Evolutionary conservation across 1,140 invertebrate genomes (phyloP).

Genomic region (Acromyrmex charruanus): DNA sequence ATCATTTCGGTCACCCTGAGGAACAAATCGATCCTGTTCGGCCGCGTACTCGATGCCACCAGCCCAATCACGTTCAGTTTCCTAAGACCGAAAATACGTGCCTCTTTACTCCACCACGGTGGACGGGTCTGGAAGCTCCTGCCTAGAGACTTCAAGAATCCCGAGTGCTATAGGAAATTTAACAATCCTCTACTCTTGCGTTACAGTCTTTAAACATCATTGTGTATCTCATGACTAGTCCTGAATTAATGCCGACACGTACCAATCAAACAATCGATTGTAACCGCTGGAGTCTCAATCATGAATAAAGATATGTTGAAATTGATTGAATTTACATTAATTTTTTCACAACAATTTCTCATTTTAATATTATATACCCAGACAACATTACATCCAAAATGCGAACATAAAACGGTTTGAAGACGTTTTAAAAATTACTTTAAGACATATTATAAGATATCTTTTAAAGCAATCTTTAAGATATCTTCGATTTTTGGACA

Average conservation of each 20-base stretch:
- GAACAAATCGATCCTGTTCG: slow-evolving; percentile 42
- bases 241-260: slow-evolving; percentile 22
- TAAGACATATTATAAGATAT: no score
- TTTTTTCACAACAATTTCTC: not conserved
- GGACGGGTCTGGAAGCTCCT: slow-evolving; percentile 52
- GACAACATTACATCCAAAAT: no score
- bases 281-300: not conserved
- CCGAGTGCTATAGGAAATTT: not conserved
- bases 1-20: slow-evolving; percentile 58
- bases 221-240: slow-evolving; percentile 21
- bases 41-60: slow-evolving; percentile 46
- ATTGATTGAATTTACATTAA: not conserved
- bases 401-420: no score
- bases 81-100: slow-evolving; percentile 9
- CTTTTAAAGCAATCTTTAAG: no score
- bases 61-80: slow-evolving; percentile 67
- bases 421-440: no score
- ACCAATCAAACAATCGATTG: not conserved
- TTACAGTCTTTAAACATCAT: not conserved
- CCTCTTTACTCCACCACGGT: not conserved
- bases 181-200: slow-evolving; percentile 20
- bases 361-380: not conserved
- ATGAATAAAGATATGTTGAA: slow-evolving; percentile 42
- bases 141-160: slow-evolving; percentile 38
- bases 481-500: no score